A percentile compares a stretch with the other conserved stretches of the same genome.
phyloP scores from a whole-genome alignment of 2,113 vertebrate genomes.

The Tauraco erythrolophus region DNA sequence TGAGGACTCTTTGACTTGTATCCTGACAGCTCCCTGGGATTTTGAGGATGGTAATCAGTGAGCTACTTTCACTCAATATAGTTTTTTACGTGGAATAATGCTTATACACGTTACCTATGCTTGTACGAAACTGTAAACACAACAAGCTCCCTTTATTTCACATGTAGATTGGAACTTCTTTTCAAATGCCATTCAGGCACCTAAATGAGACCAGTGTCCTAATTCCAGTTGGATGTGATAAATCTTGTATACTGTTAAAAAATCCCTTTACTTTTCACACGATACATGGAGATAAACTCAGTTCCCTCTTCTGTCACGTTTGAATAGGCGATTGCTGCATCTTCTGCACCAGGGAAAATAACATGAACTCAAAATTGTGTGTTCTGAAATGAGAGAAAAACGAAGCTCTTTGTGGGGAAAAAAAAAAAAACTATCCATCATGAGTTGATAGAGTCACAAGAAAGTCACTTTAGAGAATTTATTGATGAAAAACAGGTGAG shows the following conservation, averaged over 20 bases:
- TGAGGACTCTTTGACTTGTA: background rate
- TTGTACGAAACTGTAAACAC: fast-evolving
- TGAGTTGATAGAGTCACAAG: fast-evolving
- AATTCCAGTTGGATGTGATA: background rate
- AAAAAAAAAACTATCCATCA: background rate
- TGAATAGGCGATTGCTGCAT: background rate
- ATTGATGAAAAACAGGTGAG: background rate
- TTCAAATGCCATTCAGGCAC: background rate
- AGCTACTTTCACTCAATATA: background rate
- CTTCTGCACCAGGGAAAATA: background rate
- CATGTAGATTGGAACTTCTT: fast-evolving
- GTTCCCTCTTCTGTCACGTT: background rate
- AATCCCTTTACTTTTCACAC: background rate
- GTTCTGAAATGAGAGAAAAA: background rate
- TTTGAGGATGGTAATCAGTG: background rate
- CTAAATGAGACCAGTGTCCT: background rate
- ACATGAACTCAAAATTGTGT: background rate
- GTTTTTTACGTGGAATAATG: background rate
- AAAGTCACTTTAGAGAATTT: background rate
- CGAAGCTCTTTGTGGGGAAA: background rate
- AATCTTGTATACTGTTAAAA: background rate
- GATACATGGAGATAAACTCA: background rate
- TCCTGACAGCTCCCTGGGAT: background rate
- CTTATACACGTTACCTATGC: background rate
- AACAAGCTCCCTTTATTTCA: background rate